Conservation (phyloP, 1,140 invertebrate species). For the Zelostemma sp. region DNA sequence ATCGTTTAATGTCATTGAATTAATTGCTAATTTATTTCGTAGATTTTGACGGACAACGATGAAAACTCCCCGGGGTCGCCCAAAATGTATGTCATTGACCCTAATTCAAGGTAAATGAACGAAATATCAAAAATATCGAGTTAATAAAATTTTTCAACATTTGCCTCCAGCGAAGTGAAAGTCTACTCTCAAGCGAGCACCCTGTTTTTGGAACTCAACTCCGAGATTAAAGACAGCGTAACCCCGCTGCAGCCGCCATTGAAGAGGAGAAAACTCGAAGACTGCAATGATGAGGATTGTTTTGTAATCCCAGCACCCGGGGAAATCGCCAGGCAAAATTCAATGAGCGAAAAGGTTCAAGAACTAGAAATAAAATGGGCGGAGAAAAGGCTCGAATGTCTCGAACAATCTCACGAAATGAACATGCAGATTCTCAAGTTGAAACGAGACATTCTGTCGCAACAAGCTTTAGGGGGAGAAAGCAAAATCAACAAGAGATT, state of each 20-base stretch:
- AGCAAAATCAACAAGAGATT: conserved; percentile 11
- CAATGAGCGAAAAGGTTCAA: conserved; percentile 18
- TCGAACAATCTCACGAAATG: conserved; percentile 9
- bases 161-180: neutral
- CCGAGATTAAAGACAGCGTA: neutral
- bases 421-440: conserved; percentile 26
- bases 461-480: neutral
- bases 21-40: too few species aligned
- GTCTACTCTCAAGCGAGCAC: neutral
- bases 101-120: too few species aligned
- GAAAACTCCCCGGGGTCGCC: too few species aligned
- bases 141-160: too few species aligned
- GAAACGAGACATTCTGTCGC: conserved; percentile 6
- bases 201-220: neutral
- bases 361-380: conserved; percentile 27
- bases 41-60: too few species aligned
- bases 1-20: too few species aligned
- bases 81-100: too few species aligned
- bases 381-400: conserved; percentile 17
- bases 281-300: neutral
- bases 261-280: neutral
- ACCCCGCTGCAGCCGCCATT: neutral
- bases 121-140: too few species aligned
- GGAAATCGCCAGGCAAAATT: neutral
- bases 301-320: neutral